Evolutionary conservation across 2,888 invertebrate species (phyloP), one percentile per base, ranked within the genome.

Genomic region (Drosophila seclusa): DNA sequence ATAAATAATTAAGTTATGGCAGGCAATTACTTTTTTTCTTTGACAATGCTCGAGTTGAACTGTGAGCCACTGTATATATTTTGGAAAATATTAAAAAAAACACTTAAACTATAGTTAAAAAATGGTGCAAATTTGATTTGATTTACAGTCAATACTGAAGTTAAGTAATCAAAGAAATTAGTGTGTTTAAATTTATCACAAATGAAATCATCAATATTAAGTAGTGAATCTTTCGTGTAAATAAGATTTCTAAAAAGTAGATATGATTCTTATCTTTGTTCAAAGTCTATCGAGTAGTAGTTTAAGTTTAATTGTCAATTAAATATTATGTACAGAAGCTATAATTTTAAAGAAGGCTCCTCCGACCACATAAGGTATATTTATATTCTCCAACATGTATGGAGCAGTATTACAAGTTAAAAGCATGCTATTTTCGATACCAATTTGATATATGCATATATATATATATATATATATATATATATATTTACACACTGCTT

Each of bases 261-360:
- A 42, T 36, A 36, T 7, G 16, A 36, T 18, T 42, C 13, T 48
- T 11, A 10, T 57, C 29, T 57, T 53, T 52, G 53, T 49, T 53
- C 40, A 36, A 49, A 32, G 50, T 13, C 38, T 50, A 77, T 16
- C n/a, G 62, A 63, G 38, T 52, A 32, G 13, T 10, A 48, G 34
- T 59, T 38, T 5, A 11, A 24, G 27, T 8, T n/a, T n/a, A 27
- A 27, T 27, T 21, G 7, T 2, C 27, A 27, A n/a, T n/a, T n/a
- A n/a, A n/a, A n/a, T n/a, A n/a, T 21, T 42, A 21, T 42, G 11
- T 6, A 21, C 42, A 13, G 6, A 42, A 21, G n/a, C 42, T 42
- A 42, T 21, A 6, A 13, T 42, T 13, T 13, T 11, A 6, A 27
- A 27, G 31, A 31, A 32, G 32, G 32, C 32, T 32, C 10, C 32